phyloP scores from a whole-genome alignment of 2,113 vertebrate species.

The Atherinomorus stipes region DNA sequence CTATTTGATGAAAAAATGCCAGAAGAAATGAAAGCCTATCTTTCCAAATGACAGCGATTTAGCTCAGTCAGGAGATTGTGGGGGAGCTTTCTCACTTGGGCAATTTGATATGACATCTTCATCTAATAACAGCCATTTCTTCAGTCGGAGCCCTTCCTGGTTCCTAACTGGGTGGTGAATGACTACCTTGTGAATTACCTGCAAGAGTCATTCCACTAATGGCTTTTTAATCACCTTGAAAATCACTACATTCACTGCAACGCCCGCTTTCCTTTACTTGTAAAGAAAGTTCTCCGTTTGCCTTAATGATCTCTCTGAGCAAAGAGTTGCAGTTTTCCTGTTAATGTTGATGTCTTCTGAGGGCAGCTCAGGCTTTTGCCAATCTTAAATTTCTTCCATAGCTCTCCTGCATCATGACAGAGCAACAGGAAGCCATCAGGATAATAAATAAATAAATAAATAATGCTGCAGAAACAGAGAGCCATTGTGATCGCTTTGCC shows the following conservation, averaged over 20 bases:
- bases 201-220: slow-evolving; percentile 77
- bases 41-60: slow-evolving; percentile 67
- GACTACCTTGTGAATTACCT: slow-evolving; percentile 82
- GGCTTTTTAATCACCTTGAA: slow-evolving; percentile 83
- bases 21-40: slow-evolving; percentile 60
- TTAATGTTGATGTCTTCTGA: slow-evolving; percentile 3
- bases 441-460: slow-evolving; percentile 5
- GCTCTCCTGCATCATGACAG: slow-evolving; percentile 47
- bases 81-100: slow-evolving; percentile 62
- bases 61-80: slow-evolving; percentile 58
- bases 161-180: slow-evolving; percentile 77
- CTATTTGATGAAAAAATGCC: slow-evolving; percentile 53
- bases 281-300: slow-evolving; percentile 57
- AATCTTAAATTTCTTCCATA: slow-evolving; percentile 42
- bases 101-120: slow-evolving; percentile 77
- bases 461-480: slow-evolving; percentile 21
- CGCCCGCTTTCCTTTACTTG: slow-evolving; percentile 41
- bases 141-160: slow-evolving; percentile 57
- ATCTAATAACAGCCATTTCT: slow-evolving; percentile 80
- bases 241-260: slow-evolving; percentile 67
- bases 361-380: slow-evolving; percentile 20
- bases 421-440: slow-evolving; percentile 25
- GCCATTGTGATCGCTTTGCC: slow-evolving; percentile 23
- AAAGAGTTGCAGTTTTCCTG: slow-evolving; percentile 38
- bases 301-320: slow-evolving; percentile 59